Evolutionary conservation across 2,113 vertebrate species (phyloP).

Genomic region (Panthera leo): DNA sequence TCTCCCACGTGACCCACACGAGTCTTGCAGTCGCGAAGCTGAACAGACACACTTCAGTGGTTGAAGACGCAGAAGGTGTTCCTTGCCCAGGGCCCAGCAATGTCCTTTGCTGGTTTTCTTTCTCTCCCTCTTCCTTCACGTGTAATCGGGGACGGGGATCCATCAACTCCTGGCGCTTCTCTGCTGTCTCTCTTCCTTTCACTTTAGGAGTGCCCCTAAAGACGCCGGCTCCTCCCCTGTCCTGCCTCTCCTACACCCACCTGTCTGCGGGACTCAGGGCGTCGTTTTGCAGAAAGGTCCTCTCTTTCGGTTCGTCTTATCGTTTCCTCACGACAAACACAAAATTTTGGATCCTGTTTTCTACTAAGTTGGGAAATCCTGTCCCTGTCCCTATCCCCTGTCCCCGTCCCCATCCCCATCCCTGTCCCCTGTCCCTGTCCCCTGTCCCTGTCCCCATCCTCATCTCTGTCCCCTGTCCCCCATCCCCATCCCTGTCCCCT

Average conservation of each 20-base stretch:
- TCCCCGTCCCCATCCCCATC: no score
- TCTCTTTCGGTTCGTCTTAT: not conserved
- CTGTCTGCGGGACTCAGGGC: not conserved
- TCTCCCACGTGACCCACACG: rapidly evolving
- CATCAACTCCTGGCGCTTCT: rapidly evolving
- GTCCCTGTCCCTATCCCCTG: no score
- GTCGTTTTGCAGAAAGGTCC: no score
- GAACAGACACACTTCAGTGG: not conserved
- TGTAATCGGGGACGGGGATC: not conserved
- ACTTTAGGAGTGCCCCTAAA: not conserved
- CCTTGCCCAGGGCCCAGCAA: no score
- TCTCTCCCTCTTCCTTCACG: not conserved
- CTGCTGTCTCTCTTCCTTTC: no score
- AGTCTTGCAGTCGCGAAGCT: no score
- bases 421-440: no score
- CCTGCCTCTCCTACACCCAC: no score
- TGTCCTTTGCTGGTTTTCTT: not conserved
- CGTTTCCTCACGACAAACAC: not conserved
- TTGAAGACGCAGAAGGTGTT: not conserved
- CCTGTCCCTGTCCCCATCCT: no score
- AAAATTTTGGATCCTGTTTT: not conserved
- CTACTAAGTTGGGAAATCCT: not conserved
- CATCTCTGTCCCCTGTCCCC: no score
- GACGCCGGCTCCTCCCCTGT: not conserved
- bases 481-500: no score